Conservation (phyloP, 2,888 invertebrate species). For the Deroplatys truncata region DNA sequence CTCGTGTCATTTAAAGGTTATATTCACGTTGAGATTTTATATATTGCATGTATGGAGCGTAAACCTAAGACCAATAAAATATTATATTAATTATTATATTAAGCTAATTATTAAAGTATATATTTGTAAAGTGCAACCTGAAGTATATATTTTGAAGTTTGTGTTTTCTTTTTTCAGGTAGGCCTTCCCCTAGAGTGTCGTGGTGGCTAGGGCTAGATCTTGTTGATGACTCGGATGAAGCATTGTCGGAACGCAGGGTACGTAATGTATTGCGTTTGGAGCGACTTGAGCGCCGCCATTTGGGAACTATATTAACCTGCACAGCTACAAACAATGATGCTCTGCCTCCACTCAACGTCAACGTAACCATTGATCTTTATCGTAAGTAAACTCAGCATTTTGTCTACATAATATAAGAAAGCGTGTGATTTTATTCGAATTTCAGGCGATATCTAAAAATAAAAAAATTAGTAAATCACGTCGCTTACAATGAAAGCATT, state of each 20-base stretch:
- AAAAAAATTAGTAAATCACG: not conserved
- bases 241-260: slow-evolving; percentile 60
- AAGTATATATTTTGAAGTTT: too few species aligned
- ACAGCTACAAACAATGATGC: slow-evolving; percentile 70
- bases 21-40: too few species aligned
- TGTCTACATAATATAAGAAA: not conserved
- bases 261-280: slow-evolving; percentile 66
- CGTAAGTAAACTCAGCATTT: slow-evolving; percentile 54
- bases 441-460: not conserved
- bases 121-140: too few species aligned
- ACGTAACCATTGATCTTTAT: slow-evolving; percentile 66
- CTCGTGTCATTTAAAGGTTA: too few species aligned
- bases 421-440: not conserved
- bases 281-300: slow-evolving; percentile 63
- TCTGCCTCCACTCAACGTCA: slow-evolving; percentile 62
- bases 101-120: too few species aligned
- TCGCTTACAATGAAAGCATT: too few species aligned
- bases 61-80: too few species aligned
- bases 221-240: slow-evolving; percentile 65
- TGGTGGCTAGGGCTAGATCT: slow-evolving; percentile 75
- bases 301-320: slow-evolving; percentile 65
- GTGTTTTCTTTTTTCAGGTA: slow-evolving; percentile 49
- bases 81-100: too few species aligned
- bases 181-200: slow-evolving; percentile 67
- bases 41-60: too few species aligned